These are phyloP conservation scores for Dendrolimus punctatus DNA, from an alignment of 1,140 invertebrate genomes.

Conservation along the genomic window DNA sequence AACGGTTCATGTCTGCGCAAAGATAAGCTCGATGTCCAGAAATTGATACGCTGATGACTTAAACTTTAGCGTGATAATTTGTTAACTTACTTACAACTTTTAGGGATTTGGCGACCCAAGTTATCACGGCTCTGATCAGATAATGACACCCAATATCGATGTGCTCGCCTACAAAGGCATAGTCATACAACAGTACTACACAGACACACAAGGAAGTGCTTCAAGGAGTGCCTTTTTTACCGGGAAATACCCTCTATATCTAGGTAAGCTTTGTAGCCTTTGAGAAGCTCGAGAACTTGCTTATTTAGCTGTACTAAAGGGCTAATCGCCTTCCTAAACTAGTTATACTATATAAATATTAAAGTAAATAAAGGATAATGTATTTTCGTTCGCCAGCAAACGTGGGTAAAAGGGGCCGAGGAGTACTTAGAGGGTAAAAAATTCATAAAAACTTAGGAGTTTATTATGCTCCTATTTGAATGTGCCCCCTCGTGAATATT, in stretches of 20 bases:
- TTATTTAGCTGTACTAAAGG: no score
- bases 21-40: background rate
- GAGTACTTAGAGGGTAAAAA: no score
- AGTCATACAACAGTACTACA: constrained; percentile 76
- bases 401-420: no score
- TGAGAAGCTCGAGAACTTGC: no score
- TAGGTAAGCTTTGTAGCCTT: constrained; percentile 18
- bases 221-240: constrained; percentile 82
- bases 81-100: background rate
- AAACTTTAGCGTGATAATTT: background rate
- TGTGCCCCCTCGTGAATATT: no score
- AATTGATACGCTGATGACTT: background rate
- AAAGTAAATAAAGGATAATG: no score
- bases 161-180: constrained; percentile 83
- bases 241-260: constrained; percentile 81
- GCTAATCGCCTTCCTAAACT: no score
- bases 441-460: no score
- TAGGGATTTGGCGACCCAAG: constrained; percentile 91
- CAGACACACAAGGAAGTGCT: constrained; percentile 73
- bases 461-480: no score
- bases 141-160: constrained; percentile 88
- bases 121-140: constrained; percentile 87
- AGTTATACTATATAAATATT: no score
- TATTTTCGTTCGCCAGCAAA: no score
- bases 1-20: background rate